phyloP scores from a whole-genome alignment of 1,140 invertebrate species.

The Leptonema lineaticorne region DNA sequence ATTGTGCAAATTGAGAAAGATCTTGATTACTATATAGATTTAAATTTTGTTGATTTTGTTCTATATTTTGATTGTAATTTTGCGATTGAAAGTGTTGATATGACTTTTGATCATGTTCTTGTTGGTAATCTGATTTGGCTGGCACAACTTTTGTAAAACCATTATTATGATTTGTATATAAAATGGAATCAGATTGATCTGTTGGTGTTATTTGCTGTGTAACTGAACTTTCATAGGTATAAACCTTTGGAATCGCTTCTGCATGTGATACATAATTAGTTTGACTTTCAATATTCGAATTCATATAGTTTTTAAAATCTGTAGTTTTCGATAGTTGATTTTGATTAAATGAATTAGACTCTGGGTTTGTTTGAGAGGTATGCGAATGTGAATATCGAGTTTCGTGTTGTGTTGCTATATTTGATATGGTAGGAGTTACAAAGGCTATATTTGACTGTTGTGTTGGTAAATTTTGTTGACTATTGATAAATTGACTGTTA shows the following conservation, averaged over 20 bases:
- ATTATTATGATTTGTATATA: neutral
- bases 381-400: too few relatives aligned
- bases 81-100: neutral
- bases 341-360: too few relatives aligned
- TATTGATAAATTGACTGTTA: neutral
- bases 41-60: conserved; percentile 1
- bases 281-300: neutral
- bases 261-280: neutral
- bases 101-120: neutral
- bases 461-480: neutral
- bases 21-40: neutral
- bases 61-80: neutral
- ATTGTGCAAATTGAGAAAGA: neutral
- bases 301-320: too few relatives aligned
- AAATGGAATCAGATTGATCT: neutral
- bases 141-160: neutral
- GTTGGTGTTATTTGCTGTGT: neutral
- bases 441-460: neutral
- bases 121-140: neutral
- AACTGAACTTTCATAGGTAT: neutral
- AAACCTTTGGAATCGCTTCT: neutral
- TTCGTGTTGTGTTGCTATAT: neutral
- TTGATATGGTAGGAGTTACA: neutral
- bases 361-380: neutral
- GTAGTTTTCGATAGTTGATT: too few relatives aligned